Conservation (phyloP, 2,113 vertebrate genomes). For the Zosterops pallidus region DNA sequence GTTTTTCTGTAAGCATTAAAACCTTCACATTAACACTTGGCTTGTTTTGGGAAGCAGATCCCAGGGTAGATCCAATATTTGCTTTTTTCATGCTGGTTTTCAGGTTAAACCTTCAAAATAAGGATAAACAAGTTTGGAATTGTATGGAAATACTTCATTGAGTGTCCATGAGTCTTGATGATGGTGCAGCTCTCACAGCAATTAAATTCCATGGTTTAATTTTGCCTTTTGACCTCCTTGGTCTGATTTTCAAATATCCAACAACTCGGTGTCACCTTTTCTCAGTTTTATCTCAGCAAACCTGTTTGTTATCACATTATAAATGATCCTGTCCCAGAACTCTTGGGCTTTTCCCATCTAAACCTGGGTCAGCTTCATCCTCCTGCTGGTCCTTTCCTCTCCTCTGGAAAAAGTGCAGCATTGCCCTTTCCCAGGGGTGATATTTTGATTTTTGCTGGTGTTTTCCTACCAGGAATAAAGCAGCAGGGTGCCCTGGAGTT, state of each 20-base stretch:
- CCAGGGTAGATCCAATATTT: not conserved
- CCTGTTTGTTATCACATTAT: not conserved
- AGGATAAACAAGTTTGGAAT: not conserved
- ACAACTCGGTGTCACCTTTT: not conserved
- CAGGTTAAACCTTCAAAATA: not conserved
- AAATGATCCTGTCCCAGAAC: too few relatives aligned
- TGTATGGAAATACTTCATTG: rapidly evolving
- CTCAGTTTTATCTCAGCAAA: not conserved
- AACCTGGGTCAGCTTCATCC: not conserved
- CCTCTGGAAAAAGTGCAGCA: rapidly evolving
- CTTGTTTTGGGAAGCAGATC: not conserved
- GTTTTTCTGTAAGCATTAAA: not conserved
- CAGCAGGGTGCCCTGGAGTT: not conserved
- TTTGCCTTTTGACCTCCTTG: not conserved
- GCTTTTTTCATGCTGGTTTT: rapidly evolving
- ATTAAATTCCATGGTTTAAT: not conserved
- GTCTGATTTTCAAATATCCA: not conserved
- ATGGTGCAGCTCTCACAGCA: not conserved
- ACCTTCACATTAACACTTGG: not conserved
- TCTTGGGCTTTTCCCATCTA: not conserved
- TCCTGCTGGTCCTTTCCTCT: not conserved
- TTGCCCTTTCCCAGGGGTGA: not conserved
- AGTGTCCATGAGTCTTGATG: rapidly evolving
- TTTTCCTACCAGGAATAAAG: not conserved
- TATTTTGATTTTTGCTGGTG: not conserved